A percentile compares a stretch with the other conserved stretches of the same genome.
Evolutionary conservation across 2,888 invertebrate species (phyloP).

Genomic region (Rhodophaea formosa): DNA sequence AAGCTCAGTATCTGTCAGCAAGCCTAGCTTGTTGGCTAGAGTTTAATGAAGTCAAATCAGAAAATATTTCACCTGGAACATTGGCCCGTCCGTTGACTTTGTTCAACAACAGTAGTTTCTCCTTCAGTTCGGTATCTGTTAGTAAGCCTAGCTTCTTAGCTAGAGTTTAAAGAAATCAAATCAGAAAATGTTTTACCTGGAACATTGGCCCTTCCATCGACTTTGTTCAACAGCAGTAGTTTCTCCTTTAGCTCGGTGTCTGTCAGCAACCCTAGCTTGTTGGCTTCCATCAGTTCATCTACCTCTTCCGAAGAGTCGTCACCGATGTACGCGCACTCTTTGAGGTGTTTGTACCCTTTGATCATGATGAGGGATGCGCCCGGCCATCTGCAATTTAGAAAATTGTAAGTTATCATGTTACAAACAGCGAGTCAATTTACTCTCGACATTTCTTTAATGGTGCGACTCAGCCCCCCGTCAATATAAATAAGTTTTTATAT

Average conservation of each 20-base stretch:
- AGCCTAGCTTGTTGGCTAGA: no score
- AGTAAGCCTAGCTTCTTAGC: slow-evolving; percentile 65
- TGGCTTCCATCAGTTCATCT: slow-evolving; percentile 82
- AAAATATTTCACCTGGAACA: slow-evolving; percentile 71
- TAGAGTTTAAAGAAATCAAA: no score
- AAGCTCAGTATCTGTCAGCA: no score
- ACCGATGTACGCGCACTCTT: slow-evolving; percentile 90
- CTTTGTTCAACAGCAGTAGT: slow-evolving; percentile 56
- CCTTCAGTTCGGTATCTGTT: slow-evolving; percentile 48
- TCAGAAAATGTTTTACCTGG: slow-evolving; percentile 71
- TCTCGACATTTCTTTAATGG: no score
- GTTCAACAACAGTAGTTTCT: slow-evolving; percentile 57
- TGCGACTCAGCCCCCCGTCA: no score
- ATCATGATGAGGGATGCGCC: slow-evolving; percentile 89
- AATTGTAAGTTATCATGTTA: not conserved
- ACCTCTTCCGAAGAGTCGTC: slow-evolving; percentile 89
- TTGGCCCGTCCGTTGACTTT: slow-evolving; percentile 80
- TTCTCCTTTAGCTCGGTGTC: slow-evolving; percentile 56
- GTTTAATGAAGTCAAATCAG: no score
- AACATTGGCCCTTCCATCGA: slow-evolving; percentile 80
- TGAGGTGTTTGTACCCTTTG: slow-evolving; percentile 87
- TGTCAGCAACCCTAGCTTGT: slow-evolving; percentile 58
- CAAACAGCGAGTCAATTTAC: no score
- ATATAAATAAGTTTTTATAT: no score
- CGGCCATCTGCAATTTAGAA: slow-evolving; percentile 82